Percentiles rank a stretch among this genome's conserved stretches.
These are phyloP conservation scores for Apis florea DNA, from an alignment of 1,140 invertebrate species.

Conservation along the genomic window DNA sequence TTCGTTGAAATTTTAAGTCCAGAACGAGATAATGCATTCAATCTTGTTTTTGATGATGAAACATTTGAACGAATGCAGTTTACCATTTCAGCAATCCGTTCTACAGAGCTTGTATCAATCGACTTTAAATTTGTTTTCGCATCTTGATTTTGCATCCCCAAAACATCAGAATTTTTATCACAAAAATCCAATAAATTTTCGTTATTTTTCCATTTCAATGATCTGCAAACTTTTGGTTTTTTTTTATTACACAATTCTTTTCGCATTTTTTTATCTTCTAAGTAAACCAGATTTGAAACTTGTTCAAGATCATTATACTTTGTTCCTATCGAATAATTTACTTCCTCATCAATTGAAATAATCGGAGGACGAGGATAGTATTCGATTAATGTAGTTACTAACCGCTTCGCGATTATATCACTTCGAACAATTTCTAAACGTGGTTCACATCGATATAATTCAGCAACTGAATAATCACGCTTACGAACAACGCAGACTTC, in stretches of 20 bases:
- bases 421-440: conserved; percentile 65
- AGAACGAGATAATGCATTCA: conserved; percentile 55
- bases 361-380: not conserved
- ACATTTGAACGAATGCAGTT: conserved; percentile 69
- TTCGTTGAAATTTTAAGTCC: conserved; percentile 63
- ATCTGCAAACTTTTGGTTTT: not conserved
- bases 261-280: not conserved
- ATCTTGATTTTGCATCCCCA: not conserved
- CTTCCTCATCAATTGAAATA: not conserved
- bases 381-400: conserved; percentile 61
- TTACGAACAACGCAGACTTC: not conserved
- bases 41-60: conserved; percentile 59
- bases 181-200: not conserved
- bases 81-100: conserved; percentile 62
- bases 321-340: not conserved
- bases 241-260: not conserved
- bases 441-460: conserved; percentile 36
- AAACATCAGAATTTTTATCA: no score
- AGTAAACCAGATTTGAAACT: not conserved
- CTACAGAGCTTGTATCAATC: not conserved
- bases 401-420: conserved; percentile 59
- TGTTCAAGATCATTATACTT: not conserved
- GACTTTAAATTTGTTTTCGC: no score
- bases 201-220: not conserved
- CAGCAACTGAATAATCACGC: not conserved